Percentiles rank a stretch among this genome's conserved stretches.
Conservation (phyloP, 2,797 vertebrate genomes). For the Fratercula arctica region DNA sequence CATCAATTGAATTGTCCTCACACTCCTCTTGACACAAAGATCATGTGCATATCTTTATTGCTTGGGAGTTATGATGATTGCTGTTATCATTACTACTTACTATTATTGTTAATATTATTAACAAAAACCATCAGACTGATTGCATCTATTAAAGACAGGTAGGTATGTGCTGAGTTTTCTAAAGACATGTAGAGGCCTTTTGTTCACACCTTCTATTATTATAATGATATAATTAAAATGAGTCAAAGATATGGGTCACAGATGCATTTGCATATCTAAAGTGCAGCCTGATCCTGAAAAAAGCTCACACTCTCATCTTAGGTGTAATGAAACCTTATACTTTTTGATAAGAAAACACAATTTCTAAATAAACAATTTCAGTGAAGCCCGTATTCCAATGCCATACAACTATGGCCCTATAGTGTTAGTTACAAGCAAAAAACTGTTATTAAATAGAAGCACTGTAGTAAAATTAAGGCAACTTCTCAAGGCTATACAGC, state of each 20-base stretch:
- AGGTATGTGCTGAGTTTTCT: not conserved
- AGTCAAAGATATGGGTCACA: not conserved
- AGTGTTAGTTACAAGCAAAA: not conserved
- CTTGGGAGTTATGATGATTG: not conserved
- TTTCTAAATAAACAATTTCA: not conserved
- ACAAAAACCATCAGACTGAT: not conserved
- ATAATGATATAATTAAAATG: constrained; percentile 20
- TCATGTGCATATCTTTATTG: not conserved
- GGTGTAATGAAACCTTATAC: not conserved
- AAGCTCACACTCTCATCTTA: not conserved
- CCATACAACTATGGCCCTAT: not conserved
- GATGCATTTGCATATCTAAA: constrained; percentile 6
- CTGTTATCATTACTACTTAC: not conserved
- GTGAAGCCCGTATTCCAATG: not conserved
- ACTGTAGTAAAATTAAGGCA: not conserved
- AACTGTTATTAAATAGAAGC: not conserved
- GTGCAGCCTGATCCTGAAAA: not conserved
- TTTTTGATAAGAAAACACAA: not conserved
- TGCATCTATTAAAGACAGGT: not conserved
- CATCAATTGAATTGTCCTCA: not conserved
- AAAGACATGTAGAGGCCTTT: not conserved
- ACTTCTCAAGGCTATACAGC: not conserved
- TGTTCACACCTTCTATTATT: not conserved
- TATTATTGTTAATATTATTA: not conserved
- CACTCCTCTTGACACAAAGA: not conserved